Percentiles rank a stretch among this genome's conserved stretches.
phyloP scores from a whole-genome alignment of 2,113 vertebrate genomes.

The Percopsis transmontana region DNA sequence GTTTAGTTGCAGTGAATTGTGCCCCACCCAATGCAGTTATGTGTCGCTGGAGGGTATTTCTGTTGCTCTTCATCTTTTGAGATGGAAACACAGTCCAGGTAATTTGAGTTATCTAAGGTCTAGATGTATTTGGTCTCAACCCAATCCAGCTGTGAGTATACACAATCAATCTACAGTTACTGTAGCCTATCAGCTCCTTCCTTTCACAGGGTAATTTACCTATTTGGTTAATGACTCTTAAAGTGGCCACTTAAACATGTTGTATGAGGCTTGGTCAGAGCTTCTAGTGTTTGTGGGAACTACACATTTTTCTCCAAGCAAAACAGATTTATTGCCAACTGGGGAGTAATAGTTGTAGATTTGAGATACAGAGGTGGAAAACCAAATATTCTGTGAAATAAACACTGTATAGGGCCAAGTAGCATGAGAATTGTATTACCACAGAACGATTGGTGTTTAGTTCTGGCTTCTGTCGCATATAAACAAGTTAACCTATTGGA shows the following conservation, averaged over 20 bases:
- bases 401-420: not conserved
- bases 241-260: not conserved
- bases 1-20: no score
- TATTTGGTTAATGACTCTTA: not conserved
- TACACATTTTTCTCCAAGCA: not conserved
- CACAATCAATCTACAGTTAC: not conserved
- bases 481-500: no score
- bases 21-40: no score
- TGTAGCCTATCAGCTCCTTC: constrained; percentile 1
- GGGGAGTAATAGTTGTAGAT: not conserved
- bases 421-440: no score
- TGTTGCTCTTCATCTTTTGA: not conserved
- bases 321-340: constrained; percentile 3
- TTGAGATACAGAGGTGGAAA: not conserved
- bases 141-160: not conserved
- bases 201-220: constrained; percentile 14
- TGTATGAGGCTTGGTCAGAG: not conserved
- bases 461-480: no score
- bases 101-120: not conserved
- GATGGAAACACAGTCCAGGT: not conserved
- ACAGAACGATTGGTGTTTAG: no score
- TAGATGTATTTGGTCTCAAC: constrained; percentile 6
- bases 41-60: not conserved
- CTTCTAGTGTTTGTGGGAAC: constrained; percentile 11
- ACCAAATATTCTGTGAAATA: not conserved